Evolutionary conservation across 1,140 invertebrate genomes (phyloP).

Genomic region (Elysia chlorotica): DNA sequence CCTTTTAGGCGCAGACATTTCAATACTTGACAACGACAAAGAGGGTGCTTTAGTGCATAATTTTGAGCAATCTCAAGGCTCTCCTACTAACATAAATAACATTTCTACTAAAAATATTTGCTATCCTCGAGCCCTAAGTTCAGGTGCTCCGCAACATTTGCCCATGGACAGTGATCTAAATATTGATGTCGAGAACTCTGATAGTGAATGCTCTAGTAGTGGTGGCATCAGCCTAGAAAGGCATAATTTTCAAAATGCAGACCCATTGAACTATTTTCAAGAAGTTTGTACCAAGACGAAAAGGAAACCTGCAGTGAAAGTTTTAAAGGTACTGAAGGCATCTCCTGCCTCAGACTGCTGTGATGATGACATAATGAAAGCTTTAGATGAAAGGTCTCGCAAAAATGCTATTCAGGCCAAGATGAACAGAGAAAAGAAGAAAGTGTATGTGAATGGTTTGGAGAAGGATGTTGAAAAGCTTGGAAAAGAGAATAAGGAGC

Average conservation of each 20-base stretch:
- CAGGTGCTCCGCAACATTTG: not conserved
- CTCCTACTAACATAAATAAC: too few species aligned
- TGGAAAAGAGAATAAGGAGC: slow-evolving; percentile 35
- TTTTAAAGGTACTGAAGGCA: not conserved
- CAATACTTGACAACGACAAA: too few species aligned
- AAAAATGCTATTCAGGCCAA: slow-evolving; percentile 57
- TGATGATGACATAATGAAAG: slow-evolving; percentile 22
- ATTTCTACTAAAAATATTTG: not conserved
- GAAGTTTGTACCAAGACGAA: not conserved
- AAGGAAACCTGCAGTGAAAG: not conserved
- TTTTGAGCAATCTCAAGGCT: too few species aligned
- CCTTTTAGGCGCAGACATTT: too few species aligned
- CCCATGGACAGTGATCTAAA: not conserved
- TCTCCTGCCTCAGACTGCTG: not conserved
- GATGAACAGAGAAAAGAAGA: slow-evolving; percentile 56
- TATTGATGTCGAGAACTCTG: not conserved
- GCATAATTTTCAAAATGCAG: not conserved
- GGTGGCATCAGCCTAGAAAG: not conserved
- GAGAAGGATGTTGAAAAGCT: slow-evolving; percentile 43
- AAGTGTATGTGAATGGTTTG: slow-evolving; percentile 45
- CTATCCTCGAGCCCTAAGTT: not conserved
- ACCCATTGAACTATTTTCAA: not conserved
- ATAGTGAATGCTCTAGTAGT: not conserved
- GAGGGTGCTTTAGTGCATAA: too few species aligned
- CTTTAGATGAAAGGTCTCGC: slow-evolving; percentile 45